phyloP scores from a whole-genome alignment of 2,888 invertebrate genomes.

The Troides aeacus region DNA sequence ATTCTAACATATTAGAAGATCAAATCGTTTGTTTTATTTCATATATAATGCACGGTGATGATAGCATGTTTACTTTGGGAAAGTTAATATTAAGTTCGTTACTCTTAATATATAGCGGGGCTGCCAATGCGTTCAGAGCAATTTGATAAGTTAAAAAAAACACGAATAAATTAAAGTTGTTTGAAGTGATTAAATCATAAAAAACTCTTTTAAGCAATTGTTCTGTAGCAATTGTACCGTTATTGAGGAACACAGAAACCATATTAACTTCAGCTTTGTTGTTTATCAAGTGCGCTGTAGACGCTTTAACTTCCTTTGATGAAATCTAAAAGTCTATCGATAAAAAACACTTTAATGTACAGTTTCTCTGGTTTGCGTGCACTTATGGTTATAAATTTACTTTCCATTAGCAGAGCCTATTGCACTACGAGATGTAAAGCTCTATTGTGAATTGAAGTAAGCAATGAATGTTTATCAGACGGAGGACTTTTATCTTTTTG shows the following conservation, averaged over 20 bases:
- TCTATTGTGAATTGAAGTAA: background rate
- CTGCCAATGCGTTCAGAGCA: too few species aligned
- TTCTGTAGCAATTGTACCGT: too few species aligned
- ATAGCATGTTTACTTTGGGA: too few species aligned
- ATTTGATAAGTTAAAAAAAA: too few species aligned
- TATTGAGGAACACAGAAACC: background rate
- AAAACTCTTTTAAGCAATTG: too few species aligned
- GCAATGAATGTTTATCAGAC: background rate
- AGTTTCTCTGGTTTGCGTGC: slow-evolving; percentile 36
- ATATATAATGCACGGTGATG: too few species aligned
- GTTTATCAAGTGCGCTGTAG: background rate
- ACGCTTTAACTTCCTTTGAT: slow-evolving; percentile 12
- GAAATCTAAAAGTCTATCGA: background rate
- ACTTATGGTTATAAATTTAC: slow-evolving; percentile 57
- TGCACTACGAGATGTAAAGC: background rate
- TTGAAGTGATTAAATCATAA: too few species aligned
- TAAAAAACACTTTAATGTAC: slow-evolving; percentile 15
- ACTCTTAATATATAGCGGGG: too few species aligned
- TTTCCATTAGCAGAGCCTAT: slow-evolving; percentile 54
- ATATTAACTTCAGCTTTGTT: background rate
- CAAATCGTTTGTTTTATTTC: too few species aligned
- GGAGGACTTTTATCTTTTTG: background rate
- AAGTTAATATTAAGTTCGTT: too few species aligned
- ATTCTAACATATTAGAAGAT: too few species aligned
- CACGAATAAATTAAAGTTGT: too few species aligned